phyloP scores from a whole-genome alignment of 2,888 invertebrate species.

The Chrysomela aeneicollis region DNA sequence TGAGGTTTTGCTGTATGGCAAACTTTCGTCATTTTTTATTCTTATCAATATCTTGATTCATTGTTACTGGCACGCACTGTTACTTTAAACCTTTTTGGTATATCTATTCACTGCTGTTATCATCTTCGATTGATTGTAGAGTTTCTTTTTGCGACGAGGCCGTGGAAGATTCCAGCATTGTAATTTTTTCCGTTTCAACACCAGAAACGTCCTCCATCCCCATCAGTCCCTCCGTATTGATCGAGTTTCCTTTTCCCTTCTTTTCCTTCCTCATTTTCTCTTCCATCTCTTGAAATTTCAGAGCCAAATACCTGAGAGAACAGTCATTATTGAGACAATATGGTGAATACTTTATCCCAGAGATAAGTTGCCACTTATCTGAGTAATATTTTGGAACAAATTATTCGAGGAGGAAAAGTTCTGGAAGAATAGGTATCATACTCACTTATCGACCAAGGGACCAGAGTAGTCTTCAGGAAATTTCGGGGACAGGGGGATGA shows the following conservation, averaged over 20 bases:
- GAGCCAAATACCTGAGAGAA: conserved; percentile 74
- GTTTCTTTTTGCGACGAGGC: conserved; percentile 32
- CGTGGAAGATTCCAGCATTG: conserved; percentile 19
- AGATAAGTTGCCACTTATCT: background rate
- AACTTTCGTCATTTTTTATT: background rate
- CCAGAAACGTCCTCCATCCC: conserved; percentile 45
- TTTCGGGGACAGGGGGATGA: conserved; percentile 84
- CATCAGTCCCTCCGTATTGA: conserved; percentile 49
- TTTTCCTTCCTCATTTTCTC: conserved; percentile 78
- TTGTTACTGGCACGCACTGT: background rate
- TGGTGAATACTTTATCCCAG: too few species aligned
- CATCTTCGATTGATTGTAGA: conserved; percentile 38
- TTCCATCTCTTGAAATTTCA: conserved; percentile 89
- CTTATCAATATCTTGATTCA: background rate
- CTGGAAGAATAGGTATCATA: background rate
- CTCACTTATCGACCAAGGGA: conserved; percentile 84
- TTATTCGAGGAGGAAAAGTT: background rate
- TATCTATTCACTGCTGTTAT: conserved; percentile 27
- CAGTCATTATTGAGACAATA: conserved; percentile 5
- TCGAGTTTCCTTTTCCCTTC: conserved; percentile 61
- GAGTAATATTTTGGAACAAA: background rate
- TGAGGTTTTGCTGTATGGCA: background rate
- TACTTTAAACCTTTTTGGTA: background rate
- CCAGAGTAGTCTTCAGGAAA: conserved; percentile 92
- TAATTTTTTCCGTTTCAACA: conserved; percentile 46